Evolutionary conservation across 2,888 invertebrate genomes (phyloP).

Genomic region (Carabus problematicus): DNA sequence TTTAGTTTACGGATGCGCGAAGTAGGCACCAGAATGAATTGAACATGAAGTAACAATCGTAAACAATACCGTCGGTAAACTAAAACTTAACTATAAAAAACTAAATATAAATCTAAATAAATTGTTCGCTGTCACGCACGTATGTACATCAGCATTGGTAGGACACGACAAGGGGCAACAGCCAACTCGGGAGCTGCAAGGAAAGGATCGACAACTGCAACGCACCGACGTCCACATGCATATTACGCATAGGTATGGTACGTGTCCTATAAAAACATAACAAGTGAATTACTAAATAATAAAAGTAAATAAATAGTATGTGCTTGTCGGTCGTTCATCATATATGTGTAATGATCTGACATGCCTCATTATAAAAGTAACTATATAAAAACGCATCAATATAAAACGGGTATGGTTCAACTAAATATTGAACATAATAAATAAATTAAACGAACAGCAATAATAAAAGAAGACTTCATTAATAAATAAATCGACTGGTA

Average conservation of each 20-base stretch:
- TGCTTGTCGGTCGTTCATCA: no score
- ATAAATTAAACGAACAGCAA: constrained; percentile 35
- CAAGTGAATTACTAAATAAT: no score
- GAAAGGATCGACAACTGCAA: no score
- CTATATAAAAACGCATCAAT: no score
- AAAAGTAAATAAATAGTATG: no score
- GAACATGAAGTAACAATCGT: constrained; percentile 58
- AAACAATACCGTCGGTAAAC: constrained; percentile 54
- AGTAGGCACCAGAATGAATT: constrained; percentile 56
- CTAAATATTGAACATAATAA: constrained; percentile 29
- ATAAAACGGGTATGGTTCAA: constrained; percentile 9
- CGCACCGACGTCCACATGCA: constrained; percentile 29
- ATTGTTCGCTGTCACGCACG: constrained; percentile 35
- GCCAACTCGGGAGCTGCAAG: no score
- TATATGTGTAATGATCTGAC: no score
- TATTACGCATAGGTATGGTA: constrained; percentile 26
- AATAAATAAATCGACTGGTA: constrained; percentile 17
- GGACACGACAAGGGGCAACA: constrained; percentile 37
- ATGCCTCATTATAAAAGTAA: no score
- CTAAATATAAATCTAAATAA: constrained; percentile 46
- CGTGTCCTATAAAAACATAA: constrained; percentile 1
- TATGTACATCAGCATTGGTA: constrained; percentile 45
- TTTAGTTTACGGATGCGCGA: constrained; percentile 59
- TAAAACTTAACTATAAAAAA: constrained; percentile 51
- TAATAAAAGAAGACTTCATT: constrained; percentile 33